Evolutionary conservation across 2,797 vertebrate species (phyloP).

Genomic region (Rhynchotus rufescens): DNA sequence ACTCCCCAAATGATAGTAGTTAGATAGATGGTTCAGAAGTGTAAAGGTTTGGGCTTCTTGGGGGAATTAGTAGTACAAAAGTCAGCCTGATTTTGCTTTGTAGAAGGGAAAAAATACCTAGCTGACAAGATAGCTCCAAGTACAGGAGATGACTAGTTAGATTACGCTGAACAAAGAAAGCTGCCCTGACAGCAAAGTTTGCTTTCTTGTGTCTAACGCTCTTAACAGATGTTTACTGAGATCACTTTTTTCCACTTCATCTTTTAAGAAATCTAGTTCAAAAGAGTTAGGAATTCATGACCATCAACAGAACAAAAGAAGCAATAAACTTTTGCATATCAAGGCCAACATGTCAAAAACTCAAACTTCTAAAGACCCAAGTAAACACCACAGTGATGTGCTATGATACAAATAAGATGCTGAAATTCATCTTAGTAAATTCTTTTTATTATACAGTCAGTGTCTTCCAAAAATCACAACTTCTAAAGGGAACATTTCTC

Average conservation of each 20-base stretch:
- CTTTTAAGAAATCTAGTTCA: conserved; percentile 48
- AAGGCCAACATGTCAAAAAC: conserved; percentile 27
- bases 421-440: conserved; percentile 11
- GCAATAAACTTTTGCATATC: conserved; percentile 27
- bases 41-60: conserved; percentile 20
- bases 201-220: conserved; percentile 18
- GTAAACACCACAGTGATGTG: background rate
- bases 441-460: background rate
- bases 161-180: conserved; percentile 55
- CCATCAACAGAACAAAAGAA: conserved; percentile 45
- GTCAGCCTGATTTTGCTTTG: conserved; percentile 48
- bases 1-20: background rate
- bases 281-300: conserved; percentile 40
- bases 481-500: background rate
- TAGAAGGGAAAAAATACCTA: conserved; percentile 55
- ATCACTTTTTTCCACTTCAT: background rate
- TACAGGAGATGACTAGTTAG: conserved; percentile 59
- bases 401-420: conserved; percentile 16
- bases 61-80: conserved; percentile 43
- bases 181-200: conserved; percentile 32
- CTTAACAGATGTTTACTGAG: conserved; percentile 67
- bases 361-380: conserved; percentile 1
- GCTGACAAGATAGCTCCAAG: conserved; percentile 60
- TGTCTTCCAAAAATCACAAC: background rate
- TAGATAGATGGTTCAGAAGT: conserved; percentile 10